A percentile compares a stretch with the other conserved stretches of the same genome.
phyloP scores from a whole-genome alignment of 1,140 invertebrate species.

The Aphis gossypii region DNA sequence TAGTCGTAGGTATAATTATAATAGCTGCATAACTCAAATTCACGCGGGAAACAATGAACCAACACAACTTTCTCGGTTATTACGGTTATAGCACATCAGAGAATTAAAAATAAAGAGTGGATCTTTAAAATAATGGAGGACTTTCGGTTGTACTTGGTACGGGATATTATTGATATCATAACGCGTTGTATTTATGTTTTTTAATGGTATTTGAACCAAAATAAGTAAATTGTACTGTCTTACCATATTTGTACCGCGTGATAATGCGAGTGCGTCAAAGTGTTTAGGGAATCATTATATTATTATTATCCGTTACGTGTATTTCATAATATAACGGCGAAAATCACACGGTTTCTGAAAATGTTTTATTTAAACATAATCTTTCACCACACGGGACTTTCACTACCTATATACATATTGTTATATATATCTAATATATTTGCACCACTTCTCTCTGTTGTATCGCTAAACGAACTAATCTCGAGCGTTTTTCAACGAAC shows the following conservation, averaged over 20 bases:
- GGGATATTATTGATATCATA: neutral
- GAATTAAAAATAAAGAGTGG: neutral
- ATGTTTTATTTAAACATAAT: conserved; percentile 11
- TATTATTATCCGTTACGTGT: neutral
- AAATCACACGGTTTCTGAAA: neutral
- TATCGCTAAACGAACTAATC: neutral
- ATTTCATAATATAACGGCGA: neutral
- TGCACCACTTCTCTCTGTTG: neutral
- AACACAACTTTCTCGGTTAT: too few species aligned
- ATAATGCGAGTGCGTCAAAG: neutral
- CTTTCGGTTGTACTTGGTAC: neutral
- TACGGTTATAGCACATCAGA: neutral
- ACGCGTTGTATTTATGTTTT: neutral
- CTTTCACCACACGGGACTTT: neutral
- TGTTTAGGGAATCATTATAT: neutral
- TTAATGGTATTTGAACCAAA: neutral
- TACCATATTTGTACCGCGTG: neutral
- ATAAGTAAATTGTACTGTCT: neutral
- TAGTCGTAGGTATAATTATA: too few species aligned
- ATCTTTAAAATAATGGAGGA: neutral
- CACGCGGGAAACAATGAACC: too few species aligned
- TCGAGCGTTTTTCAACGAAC: neutral
- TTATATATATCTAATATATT: neutral
- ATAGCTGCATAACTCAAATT: too few species aligned
- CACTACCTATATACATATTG: neutral